Conservation (phyloP, 2,888 invertebrate genomes). For the Cephalotes varians region DNA sequence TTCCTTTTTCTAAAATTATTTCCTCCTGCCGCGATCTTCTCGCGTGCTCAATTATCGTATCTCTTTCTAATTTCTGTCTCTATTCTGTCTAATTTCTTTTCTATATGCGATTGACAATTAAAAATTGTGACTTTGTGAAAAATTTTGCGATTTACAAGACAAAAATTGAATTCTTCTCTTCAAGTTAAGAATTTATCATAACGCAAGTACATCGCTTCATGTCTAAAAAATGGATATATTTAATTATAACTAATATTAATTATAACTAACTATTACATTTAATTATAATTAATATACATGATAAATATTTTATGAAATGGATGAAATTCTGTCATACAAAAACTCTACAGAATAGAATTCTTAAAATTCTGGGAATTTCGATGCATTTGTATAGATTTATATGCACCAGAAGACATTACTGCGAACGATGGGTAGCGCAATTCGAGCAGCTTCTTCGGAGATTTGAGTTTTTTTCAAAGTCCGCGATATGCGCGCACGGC, state of each 20-base stretch:
- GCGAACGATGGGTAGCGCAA: neutral
- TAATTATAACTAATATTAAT: too few species aligned
- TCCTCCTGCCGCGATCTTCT: neutral
- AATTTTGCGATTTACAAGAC: neutral
- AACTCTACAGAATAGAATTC: neutral
- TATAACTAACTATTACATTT: too few species aligned
- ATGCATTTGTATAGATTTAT: slow-evolving; percentile 8
- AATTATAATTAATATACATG: neutral
- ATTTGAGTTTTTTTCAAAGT: slow-evolving; percentile 5
- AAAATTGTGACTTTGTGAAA: neutral
- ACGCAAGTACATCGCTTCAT: neutral
- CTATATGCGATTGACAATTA: neutral
- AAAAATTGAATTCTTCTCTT: neutral
- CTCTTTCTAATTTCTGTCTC: too few species aligned
- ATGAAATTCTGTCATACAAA: slow-evolving; percentile 1
- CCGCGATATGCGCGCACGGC: neutral
- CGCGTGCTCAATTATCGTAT: neutral
- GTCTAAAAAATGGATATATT: neutral
- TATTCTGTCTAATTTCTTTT: neutral
- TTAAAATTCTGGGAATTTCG: neutral
- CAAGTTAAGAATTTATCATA: neutral
- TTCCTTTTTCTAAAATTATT: neutral
- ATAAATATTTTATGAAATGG: neutral
- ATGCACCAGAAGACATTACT: neutral
- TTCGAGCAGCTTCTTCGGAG: slow-evolving; percentile 3